phyloP scores from a whole-genome alignment of 2,797 vertebrate genomes.

The Oceanodroma leucorhoa region DNA sequence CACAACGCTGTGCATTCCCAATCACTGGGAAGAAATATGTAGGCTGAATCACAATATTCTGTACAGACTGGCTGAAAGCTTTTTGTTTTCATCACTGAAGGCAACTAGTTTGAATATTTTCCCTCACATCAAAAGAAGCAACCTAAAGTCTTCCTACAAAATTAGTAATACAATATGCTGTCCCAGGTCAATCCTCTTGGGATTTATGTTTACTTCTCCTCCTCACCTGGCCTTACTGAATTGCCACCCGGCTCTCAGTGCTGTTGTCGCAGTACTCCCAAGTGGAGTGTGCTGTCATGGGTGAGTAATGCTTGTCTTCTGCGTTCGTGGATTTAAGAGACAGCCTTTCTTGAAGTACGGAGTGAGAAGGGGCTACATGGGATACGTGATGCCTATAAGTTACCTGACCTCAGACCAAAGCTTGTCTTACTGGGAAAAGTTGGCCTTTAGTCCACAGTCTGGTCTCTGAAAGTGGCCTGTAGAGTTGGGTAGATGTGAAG shows the following conservation, averaged over 20 bases:
- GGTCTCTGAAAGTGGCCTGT: neutral
- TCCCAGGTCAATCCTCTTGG: neutral
- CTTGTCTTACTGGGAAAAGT: neutral
- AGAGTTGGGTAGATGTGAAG: neutral
- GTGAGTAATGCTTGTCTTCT: neutral
- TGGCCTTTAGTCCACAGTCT: neutral
- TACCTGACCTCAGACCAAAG: neutral
- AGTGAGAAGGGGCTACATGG: neutral
- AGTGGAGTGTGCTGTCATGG: neutral
- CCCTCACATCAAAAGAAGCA: neutral
- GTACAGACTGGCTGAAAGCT: neutral
- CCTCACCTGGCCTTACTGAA: neutral
- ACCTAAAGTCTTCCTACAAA: neutral
- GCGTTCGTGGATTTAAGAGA: neutral
- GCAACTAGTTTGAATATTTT: neutral
- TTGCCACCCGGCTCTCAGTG: neutral
- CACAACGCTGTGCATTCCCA: fast-evolving
- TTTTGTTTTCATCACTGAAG: neutral
- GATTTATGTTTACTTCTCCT: neutral
- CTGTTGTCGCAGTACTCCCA: fast-evolving
- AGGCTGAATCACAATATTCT: neutral
- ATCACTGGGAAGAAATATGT: fast-evolving
- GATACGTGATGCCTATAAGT: neutral
- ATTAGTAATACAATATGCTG: neutral
- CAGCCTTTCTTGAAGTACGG: neutral